Evolutionary conservation across 2,113 vertebrate genomes (phyloP), one percentile per base, ranked within the genome.

Genomic region (Crotalus horridus): DNA sequence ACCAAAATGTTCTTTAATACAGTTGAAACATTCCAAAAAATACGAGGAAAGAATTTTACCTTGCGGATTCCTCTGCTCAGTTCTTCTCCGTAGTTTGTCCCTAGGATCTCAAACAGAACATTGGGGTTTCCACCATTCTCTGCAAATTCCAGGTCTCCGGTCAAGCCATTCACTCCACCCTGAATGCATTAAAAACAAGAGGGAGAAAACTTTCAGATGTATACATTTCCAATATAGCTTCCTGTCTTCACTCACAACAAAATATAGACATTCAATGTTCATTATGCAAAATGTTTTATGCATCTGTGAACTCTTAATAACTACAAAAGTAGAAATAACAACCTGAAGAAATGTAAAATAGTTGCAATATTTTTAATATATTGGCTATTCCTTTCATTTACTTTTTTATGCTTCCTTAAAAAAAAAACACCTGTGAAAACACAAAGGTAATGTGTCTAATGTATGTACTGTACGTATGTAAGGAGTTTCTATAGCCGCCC

Each of bases 21-120:
- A 94, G 17, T 33, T 0, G 39, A 10, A 87, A 92, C 92, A 3
- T 0, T 29, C 13, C 33, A 55, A 21, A 48, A 1, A 48, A 7
- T n/a, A 17, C 6, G 3, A 33, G 26, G 26, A 53, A 53, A 90
- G 55, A 54, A 55, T 51, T 98, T 99, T 96, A 99, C 99, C 98
- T 98, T 98, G 87, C 98, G 98, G 95, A 99, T 98, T 88, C 99
- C 99, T 96, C 99, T 98, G 90, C 99, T 99, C 58, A 99, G 97
- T 95, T 99, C 99, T 94, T 99, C 99, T 94, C 99, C 99, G 2
- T 99, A 99, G 96, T 98, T 99, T 89, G 99, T 99, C 89, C 99
- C 99, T 96, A 99, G 95, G 96, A 99, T 99, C 98, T 99, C 99
- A 95, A 99, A 99, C 94, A 98, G 97, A 92, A 99, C 99, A 91